Evolutionary conservation across 2,888 invertebrate genomes (phyloP), one percentile per base, ranked within the genome.

Genomic region (Platycnemis pennipes): DNA sequence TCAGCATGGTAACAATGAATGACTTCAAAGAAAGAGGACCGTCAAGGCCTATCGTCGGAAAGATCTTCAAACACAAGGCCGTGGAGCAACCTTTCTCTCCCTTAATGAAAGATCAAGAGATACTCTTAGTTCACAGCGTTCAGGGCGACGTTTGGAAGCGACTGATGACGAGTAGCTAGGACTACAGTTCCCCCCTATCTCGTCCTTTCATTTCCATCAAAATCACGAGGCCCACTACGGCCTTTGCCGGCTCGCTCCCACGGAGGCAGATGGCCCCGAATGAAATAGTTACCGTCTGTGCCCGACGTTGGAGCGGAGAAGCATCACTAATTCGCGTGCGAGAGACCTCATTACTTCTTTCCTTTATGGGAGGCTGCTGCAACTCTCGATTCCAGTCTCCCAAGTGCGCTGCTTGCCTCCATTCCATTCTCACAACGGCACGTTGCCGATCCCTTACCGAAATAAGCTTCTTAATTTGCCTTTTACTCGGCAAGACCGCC

Each of bases 261-360:
- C 89, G 69, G 44, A 63, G 89, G 89, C 26, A 22, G 89, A 22
- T 31, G 46, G 56, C 22, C 56, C 19, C 37, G 77, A 77, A 77
- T 77, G 77, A 77, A 77, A 77, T 77, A 77, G 31, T 77, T 77
- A 37, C 77, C 13, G 37, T 31, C 13, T 77, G 77, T 37, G 37
- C 13, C 77, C 11, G 77, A 13, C 77, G 37, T 16, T 77, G 13
- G 77, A 31, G 31, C 37, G 77, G 37, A 26, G 77, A 37, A 77
- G 77, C 77, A 56, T 37, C 91, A 63, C 69, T 91, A 91, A 91
- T 91, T 63, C 63, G 63, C 91, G 49, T 91, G 63, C 44, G 91
- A 91, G 91, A 69, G 63, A 44, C 63, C 63, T 69, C 45, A 44
- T 91, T 91, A 91, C 69, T 69, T n/a, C 44, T 42, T 91, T 13